These are phyloP conservation scores for Lepidurus packardi DNA, from an alignment of 1,140 invertebrate species.

Conservation along the genomic window DNA sequence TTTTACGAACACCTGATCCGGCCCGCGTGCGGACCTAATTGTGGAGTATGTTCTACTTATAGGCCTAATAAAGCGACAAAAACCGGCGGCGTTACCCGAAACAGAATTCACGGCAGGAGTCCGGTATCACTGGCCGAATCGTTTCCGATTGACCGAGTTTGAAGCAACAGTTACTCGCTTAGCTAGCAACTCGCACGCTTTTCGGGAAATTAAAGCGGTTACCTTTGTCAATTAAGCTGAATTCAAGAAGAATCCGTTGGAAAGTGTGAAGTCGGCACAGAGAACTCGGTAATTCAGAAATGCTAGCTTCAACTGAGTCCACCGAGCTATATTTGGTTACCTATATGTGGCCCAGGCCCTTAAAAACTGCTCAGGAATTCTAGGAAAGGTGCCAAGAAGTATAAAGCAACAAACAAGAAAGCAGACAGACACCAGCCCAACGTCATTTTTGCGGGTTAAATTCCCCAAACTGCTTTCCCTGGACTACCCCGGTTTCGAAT, in stretches of 20 bases:
- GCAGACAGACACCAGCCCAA: background rate
- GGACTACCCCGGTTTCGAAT: background rate
- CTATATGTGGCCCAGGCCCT: background rate
- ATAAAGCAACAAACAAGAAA: background rate
- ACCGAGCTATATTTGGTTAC: constrained; percentile 7
- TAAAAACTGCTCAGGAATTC: background rate
- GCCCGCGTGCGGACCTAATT: background rate
- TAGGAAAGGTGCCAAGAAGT: constrained; percentile 10
- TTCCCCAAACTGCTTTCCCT: background rate
- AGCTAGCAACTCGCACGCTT: background rate
- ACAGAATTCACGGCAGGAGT: background rate
- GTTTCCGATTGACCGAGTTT: background rate
- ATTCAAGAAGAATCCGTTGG: background rate
- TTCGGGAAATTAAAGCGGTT: constrained; percentile 13
- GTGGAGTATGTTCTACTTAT: background rate
- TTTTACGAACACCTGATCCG: background rate
- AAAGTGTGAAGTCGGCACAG: background rate
- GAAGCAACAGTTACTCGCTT: background rate
- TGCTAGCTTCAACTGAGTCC: background rate
- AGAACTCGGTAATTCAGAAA: background rate
- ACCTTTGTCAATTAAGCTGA: background rate
- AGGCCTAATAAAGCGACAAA: background rate
- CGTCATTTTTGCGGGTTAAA: background rate
- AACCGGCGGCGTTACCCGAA: background rate
- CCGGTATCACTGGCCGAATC: background rate